A percentile compares a stretch with the other conserved stretches of the same genome.
phyloP scores from a whole-genome alignment of 2,113 vertebrate species.

The Formicarius rufipectus region DNA sequence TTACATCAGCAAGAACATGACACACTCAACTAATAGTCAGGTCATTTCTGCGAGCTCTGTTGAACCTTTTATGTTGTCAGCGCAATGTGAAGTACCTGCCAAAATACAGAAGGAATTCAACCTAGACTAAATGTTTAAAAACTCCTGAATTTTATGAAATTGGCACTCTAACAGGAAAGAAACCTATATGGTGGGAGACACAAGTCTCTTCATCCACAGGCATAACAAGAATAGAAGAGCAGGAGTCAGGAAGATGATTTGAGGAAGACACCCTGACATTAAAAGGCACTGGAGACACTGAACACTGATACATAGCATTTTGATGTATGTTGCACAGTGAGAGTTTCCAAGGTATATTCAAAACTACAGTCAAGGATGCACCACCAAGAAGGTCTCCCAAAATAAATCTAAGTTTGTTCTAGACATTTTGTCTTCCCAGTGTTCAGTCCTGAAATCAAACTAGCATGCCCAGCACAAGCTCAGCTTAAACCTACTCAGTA shows the following conservation, averaged over 20 bases:
- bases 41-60: neutral
- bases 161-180: neutral
- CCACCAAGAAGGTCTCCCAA: neutral
- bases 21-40: neutral
- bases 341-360: neutral
- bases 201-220: neutral
- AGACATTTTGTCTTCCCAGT: neutral
- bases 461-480: neutral
- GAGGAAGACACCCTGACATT: neutral
- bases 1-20: neutral
- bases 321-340: accelerated
- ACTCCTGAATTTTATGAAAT: accelerated
- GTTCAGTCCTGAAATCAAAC: neutral
- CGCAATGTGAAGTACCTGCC: neutral
- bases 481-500: neutral
- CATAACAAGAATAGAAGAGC: neutral
- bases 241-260: neutral
- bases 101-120: neutral
- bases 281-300: neutral
- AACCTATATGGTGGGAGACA: neutral
- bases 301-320: neutral
- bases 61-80: neutral
- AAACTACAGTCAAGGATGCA: neutral
- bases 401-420: neutral
- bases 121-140: neutral